phyloP scores from a whole-genome alignment of 2,797 vertebrate species.

The Coregonus suidteri region DNA sequence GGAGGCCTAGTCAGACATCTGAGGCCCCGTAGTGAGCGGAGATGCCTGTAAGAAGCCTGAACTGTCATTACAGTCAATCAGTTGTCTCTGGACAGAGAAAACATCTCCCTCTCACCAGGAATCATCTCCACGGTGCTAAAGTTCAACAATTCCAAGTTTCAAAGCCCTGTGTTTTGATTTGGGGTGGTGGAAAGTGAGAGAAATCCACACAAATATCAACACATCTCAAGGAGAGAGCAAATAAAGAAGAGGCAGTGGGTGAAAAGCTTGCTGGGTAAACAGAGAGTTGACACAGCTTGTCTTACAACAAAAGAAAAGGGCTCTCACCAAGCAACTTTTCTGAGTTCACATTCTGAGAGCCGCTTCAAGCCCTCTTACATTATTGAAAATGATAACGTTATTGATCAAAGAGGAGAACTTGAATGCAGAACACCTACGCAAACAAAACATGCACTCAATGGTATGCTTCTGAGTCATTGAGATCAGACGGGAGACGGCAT shows the following conservation, averaged over 20 bases:
- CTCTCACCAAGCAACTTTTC: slow-evolving; percentile 43
- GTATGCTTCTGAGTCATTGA: slow-evolving; percentile 13
- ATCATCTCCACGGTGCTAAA: slow-evolving; percentile 14
- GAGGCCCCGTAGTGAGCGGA: not conserved
- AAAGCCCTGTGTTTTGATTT: slow-evolving; percentile 25
- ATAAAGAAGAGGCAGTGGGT: slow-evolving; percentile 22
- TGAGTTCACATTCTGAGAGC: slow-evolving; percentile 46
- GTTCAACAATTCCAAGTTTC: slow-evolving; percentile 30
- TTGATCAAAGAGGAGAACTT: slow-evolving; percentile 43
- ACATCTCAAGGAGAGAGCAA: slow-evolving; percentile 23
- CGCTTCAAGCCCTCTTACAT: slow-evolving; percentile 42
- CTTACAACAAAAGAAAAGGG: slow-evolving; percentile 41
- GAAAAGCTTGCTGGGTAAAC: slow-evolving; percentile 44
- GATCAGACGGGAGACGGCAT: slow-evolving; percentile 28
- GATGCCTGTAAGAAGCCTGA: not conserved
- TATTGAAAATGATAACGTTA: slow-evolving; percentile 36
- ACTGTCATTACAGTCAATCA: slow-evolving; percentile 16
- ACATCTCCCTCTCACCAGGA: slow-evolving; percentile 26
- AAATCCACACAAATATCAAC: slow-evolving; percentile 51
- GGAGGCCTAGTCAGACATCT: not conserved
- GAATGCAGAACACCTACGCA: slow-evolving; percentile 22
- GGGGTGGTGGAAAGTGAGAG: slow-evolving; percentile 35
- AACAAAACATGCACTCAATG: slow-evolving; percentile 25
- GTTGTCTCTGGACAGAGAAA: slow-evolving; percentile 13
- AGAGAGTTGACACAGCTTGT: slow-evolving; percentile 50